A percentile compares a stretch with the other conserved stretches of the same genome.
phyloP scores from a whole-genome alignment of 2,113 vertebrate species.

The Silurus asotus region DNA sequence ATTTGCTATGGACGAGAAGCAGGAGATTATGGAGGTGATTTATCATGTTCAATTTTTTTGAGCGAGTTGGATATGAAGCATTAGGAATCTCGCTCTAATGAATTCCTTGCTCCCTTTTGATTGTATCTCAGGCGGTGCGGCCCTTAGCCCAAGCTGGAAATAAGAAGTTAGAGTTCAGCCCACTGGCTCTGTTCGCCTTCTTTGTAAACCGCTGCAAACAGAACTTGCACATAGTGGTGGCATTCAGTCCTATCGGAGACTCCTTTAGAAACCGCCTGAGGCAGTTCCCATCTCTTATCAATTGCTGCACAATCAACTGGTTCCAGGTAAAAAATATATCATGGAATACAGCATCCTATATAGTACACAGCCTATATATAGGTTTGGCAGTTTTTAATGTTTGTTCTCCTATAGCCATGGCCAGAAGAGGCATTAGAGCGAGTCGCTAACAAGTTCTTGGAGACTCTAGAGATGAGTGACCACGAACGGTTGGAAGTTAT shows the following conservation, averaged over 20 bases:
- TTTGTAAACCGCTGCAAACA: constrained; percentile 89
- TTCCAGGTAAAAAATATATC: constrained; percentile 80
- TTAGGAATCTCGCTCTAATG: not conserved
- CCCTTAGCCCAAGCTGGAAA: constrained; percentile 77
- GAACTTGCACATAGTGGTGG: constrained; percentile 90
- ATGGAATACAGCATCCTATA: not conserved
- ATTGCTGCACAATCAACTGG: constrained; percentile 98
- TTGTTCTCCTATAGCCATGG: constrained; percentile 78
- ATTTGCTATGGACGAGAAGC: constrained; percentile 92
- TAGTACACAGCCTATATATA: not conserved
- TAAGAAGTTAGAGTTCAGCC: constrained; percentile 83
- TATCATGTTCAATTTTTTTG: not conserved
- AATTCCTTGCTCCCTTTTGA: not conserved
- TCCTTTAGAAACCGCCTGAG: constrained; percentile 90
- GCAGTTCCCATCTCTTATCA: constrained; percentile 95
- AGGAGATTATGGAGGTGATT: constrained; percentile 91
- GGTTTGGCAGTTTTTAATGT: not conserved
- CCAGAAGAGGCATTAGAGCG: constrained; percentile 94
- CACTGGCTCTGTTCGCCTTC: constrained; percentile 86
- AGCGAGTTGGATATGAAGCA: not conserved
- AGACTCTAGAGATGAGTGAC: constrained; percentile 82
- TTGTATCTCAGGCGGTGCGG: constrained; percentile 75
- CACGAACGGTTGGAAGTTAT: constrained; percentile 82
- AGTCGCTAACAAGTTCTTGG: constrained; percentile 89
- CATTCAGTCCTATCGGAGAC: constrained; percentile 93